Conservation (phyloP, 2,113 vertebrate genomes). For the Upupa epops region DNA sequence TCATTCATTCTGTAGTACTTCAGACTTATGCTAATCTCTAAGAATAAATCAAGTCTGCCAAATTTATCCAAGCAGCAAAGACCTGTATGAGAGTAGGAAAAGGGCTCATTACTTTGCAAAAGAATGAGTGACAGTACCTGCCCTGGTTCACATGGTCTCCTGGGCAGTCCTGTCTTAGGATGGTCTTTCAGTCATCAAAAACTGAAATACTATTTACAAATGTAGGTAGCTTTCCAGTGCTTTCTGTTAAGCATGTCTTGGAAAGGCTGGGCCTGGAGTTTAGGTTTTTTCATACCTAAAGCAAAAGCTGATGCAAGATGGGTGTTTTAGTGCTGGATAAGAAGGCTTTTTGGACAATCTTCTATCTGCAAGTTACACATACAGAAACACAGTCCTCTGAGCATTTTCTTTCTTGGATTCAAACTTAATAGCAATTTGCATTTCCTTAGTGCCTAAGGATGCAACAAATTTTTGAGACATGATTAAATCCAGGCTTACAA, state of each 20-base stretch:
- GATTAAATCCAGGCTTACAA: slow-evolving; percentile 20
- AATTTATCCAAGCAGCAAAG: neutral
- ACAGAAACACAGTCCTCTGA: neutral
- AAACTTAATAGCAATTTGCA: slow-evolving; percentile 11
- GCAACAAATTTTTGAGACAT: slow-evolving; percentile 16
- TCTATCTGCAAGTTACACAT: neutral
- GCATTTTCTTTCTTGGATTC: neutral
- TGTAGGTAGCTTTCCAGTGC: neutral
- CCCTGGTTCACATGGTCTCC: neutral
- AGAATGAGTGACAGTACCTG: neutral
- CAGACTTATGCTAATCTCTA: neutral
- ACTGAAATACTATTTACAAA: neutral
- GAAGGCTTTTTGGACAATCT: neutral
- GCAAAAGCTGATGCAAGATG: neutral
- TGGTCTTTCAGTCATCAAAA: neutral
- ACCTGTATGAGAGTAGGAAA: neutral
- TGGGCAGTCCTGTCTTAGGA: neutral
- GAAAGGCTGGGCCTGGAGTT: neutral
- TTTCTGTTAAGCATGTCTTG: neutral
- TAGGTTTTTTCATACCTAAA: neutral
- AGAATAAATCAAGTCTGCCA: neutral
- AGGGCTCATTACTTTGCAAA: neutral
- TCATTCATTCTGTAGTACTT: neutral
- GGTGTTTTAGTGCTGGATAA: neutral
- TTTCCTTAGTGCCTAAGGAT: neutral